A percentile compares a stretch with the other conserved stretches of the same genome.
phyloP scores from a whole-genome alignment of 2,797 vertebrate genomes.

The Phoeniculus purpureus region DNA sequence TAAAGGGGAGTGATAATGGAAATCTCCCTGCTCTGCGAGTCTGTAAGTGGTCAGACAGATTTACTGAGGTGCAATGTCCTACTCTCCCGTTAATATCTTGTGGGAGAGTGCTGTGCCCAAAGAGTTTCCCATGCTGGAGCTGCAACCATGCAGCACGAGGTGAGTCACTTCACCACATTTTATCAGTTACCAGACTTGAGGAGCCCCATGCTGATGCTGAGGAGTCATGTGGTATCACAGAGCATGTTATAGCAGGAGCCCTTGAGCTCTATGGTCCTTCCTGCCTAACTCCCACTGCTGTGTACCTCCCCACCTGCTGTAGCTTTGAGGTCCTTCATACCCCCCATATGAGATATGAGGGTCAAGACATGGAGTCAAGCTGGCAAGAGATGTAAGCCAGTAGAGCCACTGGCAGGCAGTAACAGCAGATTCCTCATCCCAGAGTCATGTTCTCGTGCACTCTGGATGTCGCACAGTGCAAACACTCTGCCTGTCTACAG shows the following conservation, averaged over 20 bases:
- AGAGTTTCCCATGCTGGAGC: background rate
- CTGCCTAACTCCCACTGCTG: background rate
- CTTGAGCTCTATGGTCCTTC: background rate
- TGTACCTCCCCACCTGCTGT: background rate
- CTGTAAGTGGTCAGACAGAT: background rate
- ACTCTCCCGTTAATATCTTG: background rate
- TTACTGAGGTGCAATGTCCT: background rate
- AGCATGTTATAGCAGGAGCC: background rate
- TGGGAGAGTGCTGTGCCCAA: background rate
- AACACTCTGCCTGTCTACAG: background rate
- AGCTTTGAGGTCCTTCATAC: background rate
- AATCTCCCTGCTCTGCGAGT: background rate
- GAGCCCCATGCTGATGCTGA: rapidly evolving
- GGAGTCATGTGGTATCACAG: background rate
- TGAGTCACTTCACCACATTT: rapidly evolving
- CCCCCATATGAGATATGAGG: too few species aligned
- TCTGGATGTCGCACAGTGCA: background rate
- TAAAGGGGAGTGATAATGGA: background rate
- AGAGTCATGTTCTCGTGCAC: background rate
- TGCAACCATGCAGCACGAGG: background rate
- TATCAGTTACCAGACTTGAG: background rate
- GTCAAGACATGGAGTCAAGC: background rate
- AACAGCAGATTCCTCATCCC: background rate
- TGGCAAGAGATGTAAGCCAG: background rate
- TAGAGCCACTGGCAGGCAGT: background rate